Evolutionary conservation across 64 coral and sea anemone species (phyloP).

Genomic region (Stylophora pistillata): DNA sequence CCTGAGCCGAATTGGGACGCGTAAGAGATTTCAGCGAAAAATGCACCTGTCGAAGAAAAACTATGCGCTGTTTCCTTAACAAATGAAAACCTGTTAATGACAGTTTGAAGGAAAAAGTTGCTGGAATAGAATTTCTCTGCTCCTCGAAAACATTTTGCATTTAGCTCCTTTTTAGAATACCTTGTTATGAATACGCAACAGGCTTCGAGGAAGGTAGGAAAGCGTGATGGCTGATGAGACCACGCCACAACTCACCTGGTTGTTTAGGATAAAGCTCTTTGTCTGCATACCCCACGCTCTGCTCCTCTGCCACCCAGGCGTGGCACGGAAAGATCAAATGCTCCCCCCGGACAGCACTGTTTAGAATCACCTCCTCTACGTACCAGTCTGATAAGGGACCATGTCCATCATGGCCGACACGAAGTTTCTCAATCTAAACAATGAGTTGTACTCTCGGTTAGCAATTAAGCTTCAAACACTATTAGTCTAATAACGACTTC

Average conservation of each 20-base stretch:
- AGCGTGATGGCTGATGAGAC: neutral
- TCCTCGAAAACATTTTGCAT: no score
- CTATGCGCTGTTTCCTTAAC: no score
- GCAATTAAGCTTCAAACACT: neutral
- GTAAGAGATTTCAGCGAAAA: no score
- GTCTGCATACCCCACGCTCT: constrained; percentile 67
- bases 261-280: constrained; percentile 79
- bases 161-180: no score
- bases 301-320: constrained; percentile 80
- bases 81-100: no score
- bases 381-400: constrained; percentile 76
- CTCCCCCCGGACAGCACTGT: constrained; percentile 80
- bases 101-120: no score
- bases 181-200: no score
- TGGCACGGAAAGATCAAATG: constrained; percentile 89
- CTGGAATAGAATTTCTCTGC: no score
- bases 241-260: constrained; percentile 39
- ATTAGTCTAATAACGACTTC: no score
- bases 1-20: no score
- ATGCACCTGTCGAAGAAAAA: no score
- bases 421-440: constrained; percentile 78
- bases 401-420: constrained; percentile 91
- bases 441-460: neutral
- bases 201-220: no score
- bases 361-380: constrained; percentile 86